phyloP scores from a whole-genome alignment of 2,113 vertebrate genomes.

The Myiozetetes cayanensis region DNA sequence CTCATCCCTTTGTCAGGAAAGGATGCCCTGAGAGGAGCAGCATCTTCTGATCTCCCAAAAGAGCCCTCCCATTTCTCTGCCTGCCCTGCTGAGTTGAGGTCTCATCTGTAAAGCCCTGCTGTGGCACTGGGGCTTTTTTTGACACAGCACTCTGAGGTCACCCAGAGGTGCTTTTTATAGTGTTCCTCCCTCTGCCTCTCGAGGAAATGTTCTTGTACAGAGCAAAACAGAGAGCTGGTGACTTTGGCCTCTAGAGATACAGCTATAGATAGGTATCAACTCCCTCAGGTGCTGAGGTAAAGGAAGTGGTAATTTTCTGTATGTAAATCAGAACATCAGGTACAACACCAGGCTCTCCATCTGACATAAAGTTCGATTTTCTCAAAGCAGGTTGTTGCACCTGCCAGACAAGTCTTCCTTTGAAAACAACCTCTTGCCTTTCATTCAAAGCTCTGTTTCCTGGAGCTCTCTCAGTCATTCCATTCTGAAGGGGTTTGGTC shows the following conservation, averaged over 20 bases:
- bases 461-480: not conserved
- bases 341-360: not conserved
- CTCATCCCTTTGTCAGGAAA: not conserved
- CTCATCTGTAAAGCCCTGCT: not conserved
- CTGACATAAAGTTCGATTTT: not conserved
- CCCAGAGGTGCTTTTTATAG: not conserved
- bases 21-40: not conserved
- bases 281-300: not conserved
- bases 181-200: not conserved
- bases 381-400: not conserved
- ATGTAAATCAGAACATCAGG: not conserved
- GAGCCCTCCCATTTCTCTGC: not conserved
- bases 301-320: not conserved
- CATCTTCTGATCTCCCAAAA: constrained; percentile 6
- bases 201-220: not conserved
- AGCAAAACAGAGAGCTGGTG: not conserved
- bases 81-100: not conserved
- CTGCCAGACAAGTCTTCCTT: not conserved
- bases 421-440: not conserved
- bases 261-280: not conserved
- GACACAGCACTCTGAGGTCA: not conserved
- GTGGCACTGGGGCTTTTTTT: not conserved
- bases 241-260: not conserved
- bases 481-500: not conserved
- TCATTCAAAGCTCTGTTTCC: not conserved